Base-by-base conservation (phyloP, 2,113 vertebrate genomes). In the Peromyscus californicus region DNA sequence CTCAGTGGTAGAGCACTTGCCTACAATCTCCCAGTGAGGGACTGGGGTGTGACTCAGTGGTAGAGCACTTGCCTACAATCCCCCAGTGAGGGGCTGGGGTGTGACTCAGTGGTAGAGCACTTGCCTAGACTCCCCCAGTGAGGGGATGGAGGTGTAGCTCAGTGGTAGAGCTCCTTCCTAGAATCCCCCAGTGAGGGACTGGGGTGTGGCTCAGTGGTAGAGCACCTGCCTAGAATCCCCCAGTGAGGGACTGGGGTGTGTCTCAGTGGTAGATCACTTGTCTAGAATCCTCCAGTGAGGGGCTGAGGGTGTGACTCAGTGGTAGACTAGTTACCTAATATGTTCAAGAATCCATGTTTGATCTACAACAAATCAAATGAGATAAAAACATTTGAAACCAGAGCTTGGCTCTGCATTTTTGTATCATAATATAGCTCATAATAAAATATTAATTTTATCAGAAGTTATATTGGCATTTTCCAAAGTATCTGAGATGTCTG, bases 401-500 rank as follows among this genome's bases (percentile, higher is more conserved):
- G 8, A 57, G 48, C 10, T 26, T 94, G 57, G 12, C n/a, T 95
- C 67, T 54, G 21, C 2, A 76, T 95, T 88, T 80, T 26, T 78
- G 19, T 80, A 36, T 88, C 31, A 61, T 70, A 90, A 85, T 19
- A 26, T 89, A 84, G 33, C 51, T 92, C 10, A 80, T 76, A 91
- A 74, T 61, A n/a, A 96, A n/a, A 82, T 45, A 74, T 10, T 63
- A 17, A 17, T 57, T 88, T 88, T 89, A 92, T 89, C 82, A 86
- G n/a, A 92, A 93, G 45, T 93, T 89, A 85, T 67, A 45, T 36
- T 16, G 88, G 88, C 0, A 8, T 85, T 97, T 72, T 89, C 31
- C 83, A 39, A 82, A 59, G 24, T 54, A 93, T 76, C 33, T 92
- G 95, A 92, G 22, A 82, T 72, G 80, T 65, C 89, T 94, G 82